Conservation (phyloP, 2,888 invertebrate genomes). For the Deroplatys truncata region DNA sequence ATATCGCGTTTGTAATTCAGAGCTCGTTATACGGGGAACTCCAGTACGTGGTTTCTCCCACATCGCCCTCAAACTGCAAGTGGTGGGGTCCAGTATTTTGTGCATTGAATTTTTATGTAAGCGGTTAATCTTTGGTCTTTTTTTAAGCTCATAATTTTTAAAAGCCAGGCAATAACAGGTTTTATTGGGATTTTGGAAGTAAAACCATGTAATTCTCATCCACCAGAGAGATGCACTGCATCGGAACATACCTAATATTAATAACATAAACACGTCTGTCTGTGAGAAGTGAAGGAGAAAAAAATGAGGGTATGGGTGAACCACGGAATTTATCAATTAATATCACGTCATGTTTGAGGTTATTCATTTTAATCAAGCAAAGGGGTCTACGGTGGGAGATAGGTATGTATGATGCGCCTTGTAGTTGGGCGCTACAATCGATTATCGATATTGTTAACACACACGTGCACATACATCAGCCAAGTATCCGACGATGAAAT, state of each 20-base stretch:
- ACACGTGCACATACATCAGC: background rate
- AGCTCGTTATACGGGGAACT: no score
- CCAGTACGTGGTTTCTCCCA: background rate
- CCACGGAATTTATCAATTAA: constrained; percentile 18
- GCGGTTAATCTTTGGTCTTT: background rate
- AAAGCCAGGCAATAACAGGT: background rate
- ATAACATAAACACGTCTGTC: constrained; percentile 15
- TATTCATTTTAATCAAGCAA: constrained; percentile 17
- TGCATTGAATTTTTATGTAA: background rate
- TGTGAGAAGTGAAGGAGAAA: background rate
- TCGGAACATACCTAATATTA: background rate
- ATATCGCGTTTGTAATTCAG: no score
- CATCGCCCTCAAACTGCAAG: background rate
- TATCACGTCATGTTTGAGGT: constrained; percentile 11
- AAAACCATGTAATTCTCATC: background rate
- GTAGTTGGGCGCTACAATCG: constrained; percentile 8
- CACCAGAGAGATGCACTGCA: background rate
- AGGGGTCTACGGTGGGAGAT: background rate
- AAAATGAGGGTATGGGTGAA: background rate
- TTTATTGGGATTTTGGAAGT: background rate
- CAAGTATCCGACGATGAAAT: background rate
- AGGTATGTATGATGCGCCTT: constrained; percentile 10
- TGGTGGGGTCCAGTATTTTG: background rate
- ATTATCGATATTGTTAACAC: background rate
- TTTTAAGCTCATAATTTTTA: background rate